Base-by-base conservation (phyloP, 2,113 vertebrate genomes). In the Lonchura striata region DNA sequence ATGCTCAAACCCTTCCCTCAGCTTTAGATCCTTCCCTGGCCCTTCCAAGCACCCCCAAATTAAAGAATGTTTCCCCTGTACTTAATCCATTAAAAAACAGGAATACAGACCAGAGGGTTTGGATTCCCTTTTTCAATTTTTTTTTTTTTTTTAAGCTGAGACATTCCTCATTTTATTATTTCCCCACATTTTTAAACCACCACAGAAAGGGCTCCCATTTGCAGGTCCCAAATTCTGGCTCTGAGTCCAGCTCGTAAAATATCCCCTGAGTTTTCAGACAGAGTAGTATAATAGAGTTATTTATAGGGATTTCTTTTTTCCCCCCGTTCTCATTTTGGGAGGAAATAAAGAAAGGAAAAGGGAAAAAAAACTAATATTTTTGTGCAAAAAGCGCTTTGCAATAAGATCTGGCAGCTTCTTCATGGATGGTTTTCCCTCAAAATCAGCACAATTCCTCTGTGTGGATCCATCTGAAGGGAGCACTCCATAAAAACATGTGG, bases 131-230 rank as follows among this genome's bases (percentile, higher is more conserved):
- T 46, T 33, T 28, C 4, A 23, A 17, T 13, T 41, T 37, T 52
- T 71, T 80, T 59, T 41, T 50, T 66, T 80, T 61, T 50, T 39
- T 14, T 7, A 82, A 97, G 93, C 85, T 92, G 96, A 97, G 94
- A 97, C 97, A 97, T 98, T 98, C 98, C 96, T 97, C 2, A 5
- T 92, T 97, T 97, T 97, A 97, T 97, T 96, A 97, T 97, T 93
- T 97, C 96, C 95, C 95, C 94, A 86, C 94, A 92, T 97, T 97
- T 97, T 92, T 92, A 86, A 97, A 96, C 96, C 95, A 44, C 92
- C 71, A 56, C 91, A 71, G n/a, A 17, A 89, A 91, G 8, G 1
- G 42, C 72, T 94, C n/a, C 93, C 95, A 82, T 93, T 77, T 35
- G 68, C 64, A 35, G 72, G 83, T 81, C 71, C 81, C 82, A 64